Conservation (phyloP, 2,888 invertebrate genomes). For the Bombylius major region DNA sequence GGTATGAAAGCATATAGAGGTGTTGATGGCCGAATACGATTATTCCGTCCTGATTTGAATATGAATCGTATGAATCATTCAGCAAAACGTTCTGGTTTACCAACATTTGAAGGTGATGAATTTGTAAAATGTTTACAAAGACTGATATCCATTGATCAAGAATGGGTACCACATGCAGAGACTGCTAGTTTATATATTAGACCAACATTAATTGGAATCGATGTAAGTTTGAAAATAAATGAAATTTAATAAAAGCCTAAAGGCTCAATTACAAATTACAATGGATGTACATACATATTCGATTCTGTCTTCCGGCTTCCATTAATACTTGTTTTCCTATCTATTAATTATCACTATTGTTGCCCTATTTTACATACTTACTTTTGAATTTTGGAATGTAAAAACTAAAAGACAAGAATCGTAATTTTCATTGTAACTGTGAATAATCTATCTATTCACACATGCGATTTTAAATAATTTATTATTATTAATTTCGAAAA, state of each 20-base stretch:
- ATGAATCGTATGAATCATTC: slow-evolving; percentile 86
- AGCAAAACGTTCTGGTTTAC: slow-evolving; percentile 72
- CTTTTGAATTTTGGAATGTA: too few species aligned
- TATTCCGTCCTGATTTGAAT: slow-evolving; percentile 92
- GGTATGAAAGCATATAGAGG: slow-evolving; percentile 97
- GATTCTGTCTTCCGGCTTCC: too few species aligned
- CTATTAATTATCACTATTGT: too few species aligned
- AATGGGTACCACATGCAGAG: slow-evolving; percentile 93
- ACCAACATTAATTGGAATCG: slow-evolving; percentile 92
- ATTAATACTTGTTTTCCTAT: too few species aligned
- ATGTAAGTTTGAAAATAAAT: slow-evolving; percentile 51
- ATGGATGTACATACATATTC: not conserved
- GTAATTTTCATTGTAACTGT: too few species aligned
- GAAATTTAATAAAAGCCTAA: not conserved
- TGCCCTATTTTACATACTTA: too few species aligned
- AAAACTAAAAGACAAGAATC: too few species aligned
- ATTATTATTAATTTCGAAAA: not conserved
- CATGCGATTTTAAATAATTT: not conserved
- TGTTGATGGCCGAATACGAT: slow-evolving; percentile 76
- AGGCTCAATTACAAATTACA: not conserved
- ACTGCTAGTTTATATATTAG: slow-evolving; percentile 88
- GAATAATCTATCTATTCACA: too few species aligned
- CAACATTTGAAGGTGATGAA: slow-evolving; percentile 78
- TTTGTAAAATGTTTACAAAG: slow-evolving; percentile 72
- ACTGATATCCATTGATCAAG: slow-evolving; percentile 82